phyloP scores from a whole-genome alignment of 2,113 vertebrate species.

The pig (Sus scrofa) region T2T-Sscrofa CM000822.6:34464001-34464500 shows the following conservation, averaged over 20 bases:
- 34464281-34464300: neutral
- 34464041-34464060: neutral
- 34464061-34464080: neutral
- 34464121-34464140: neutral
- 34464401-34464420: too few species aligned
- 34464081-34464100: neutral
- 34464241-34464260: neutral
- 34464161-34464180: neutral
- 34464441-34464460: too few species aligned
- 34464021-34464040: neutral
- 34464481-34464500: too few species aligned
- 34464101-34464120: neutral
- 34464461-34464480: too few species aligned
- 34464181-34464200: neutral
- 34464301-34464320: too few species aligned
- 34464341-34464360: neutral
- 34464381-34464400: too few species aligned
- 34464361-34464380: neutral
- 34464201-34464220: neutral
- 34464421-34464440: too few species aligned
- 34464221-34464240: neutral
- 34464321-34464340: neutral
- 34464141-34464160: neutral
- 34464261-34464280: neutral
- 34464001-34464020: neutral